Base-by-base conservation (phyloP, 2,888 invertebrate species). In the Drosophila sordidula region DNA sequence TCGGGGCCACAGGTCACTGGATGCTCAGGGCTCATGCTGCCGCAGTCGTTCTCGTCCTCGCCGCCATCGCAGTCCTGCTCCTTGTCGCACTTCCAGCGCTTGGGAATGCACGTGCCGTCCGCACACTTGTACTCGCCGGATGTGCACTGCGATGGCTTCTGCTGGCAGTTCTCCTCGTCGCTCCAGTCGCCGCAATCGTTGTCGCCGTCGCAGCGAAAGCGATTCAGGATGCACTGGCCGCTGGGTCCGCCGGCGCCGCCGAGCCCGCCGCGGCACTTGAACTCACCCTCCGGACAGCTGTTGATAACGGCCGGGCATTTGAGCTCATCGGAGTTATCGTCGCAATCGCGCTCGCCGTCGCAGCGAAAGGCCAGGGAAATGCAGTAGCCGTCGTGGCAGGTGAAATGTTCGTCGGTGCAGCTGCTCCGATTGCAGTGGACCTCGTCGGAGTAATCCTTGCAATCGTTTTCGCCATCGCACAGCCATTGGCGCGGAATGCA, bases 141-240 rank as follows among this genome's bases (percentile, higher is more conserved):
- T 41, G 94, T 95, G 84, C 96, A 96, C 77, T 93, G 95, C 0
- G 95, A 94, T 0, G 94, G 94, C 75, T 94, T 92, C 83, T 94
- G 94, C 0, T 95, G 95, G 85, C 97, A 97, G 70, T 95, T 94
- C 84, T 96, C 95, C 89, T 97, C 97, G 86, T 97, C 97, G 56
- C 96, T 96, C 95, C 96, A 96, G 89, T 97, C 97, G 0, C 96
- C 96, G 85, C 97, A 97, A 89, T 97, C 97, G 87, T 97, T 96
- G 87, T 97, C 96, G 0, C 96, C 96, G 79, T 97, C 97, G 89
- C 97, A 97, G 70, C 95, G 95, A 89, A 96, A 97, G 65, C 95
- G 94, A 79, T 94, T 94, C 39, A 95, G 93, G 46, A 97, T 95
- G 90, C 97, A 97, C 59, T 95, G 89, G 0, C 92, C 92, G 39